phyloP scores from a whole-genome alignment of 2,113 vertebrate species.

The Cheirogaleus medius region DNA sequence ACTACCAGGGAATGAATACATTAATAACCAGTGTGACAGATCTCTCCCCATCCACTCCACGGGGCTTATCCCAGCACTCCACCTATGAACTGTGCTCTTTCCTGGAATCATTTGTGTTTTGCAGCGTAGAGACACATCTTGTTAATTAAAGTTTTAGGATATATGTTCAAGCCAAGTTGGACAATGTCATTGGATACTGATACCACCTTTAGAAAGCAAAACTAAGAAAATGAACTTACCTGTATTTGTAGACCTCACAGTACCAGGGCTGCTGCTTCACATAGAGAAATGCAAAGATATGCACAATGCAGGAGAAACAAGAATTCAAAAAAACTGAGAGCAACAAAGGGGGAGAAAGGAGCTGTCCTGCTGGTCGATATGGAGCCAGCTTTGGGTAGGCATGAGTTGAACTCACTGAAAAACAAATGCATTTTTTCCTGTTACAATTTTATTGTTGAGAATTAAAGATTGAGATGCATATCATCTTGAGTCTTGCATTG shows the following conservation, averaged over 20 bases:
- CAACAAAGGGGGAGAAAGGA: slow-evolving; percentile 83
- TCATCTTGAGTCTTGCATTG: background rate
- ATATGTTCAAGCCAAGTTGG: background rate
- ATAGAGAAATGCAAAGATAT: slow-evolving; percentile 78
- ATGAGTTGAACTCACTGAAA: slow-evolving; percentile 83
- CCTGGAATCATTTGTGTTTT: background rate
- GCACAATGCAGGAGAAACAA: slow-evolving; percentile 72
- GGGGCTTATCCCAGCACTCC: background rate
- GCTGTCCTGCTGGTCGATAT: slow-evolving; percentile 80
- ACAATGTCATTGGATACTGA: background rate
- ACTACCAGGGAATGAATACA: background rate
- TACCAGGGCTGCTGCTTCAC: slow-evolving; percentile 87
- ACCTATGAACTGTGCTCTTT: background rate
- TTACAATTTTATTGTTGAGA: background rate
- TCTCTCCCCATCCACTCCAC: background rate
- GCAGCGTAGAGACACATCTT: background rate
- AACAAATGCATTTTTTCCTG: slow-evolving; percentile 11
- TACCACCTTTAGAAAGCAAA: background rate
- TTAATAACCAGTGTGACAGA: background rate
- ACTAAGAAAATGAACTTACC: slow-evolving; percentile 61
- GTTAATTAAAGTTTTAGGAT: background rate
- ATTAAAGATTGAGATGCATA: background rate
- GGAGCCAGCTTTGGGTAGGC: slow-evolving; percentile 84
- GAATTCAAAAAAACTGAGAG: slow-evolving; percentile 81
- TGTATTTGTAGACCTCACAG: slow-evolving; percentile 70